These are phyloP conservation scores for Spea bombifrons DNA, from an alignment of 2,113 vertebrate species.

Conservation along the genomic window DNA sequence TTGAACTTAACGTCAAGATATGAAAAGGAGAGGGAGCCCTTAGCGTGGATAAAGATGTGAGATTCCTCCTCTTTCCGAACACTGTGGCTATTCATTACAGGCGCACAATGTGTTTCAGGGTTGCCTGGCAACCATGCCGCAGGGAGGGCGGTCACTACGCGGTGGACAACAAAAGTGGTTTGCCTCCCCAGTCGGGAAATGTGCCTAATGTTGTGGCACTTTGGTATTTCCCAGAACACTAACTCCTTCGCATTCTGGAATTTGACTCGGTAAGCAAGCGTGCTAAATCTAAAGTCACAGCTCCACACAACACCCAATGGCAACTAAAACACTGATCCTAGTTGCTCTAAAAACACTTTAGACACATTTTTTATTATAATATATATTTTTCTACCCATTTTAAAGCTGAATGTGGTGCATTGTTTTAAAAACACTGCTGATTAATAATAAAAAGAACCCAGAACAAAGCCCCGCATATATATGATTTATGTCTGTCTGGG, in stretches of 20 bases:
- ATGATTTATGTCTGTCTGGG: conserved; percentile 24
- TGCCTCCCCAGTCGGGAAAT: background rate
- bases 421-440: background rate
- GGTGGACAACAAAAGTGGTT: conserved; percentile 5
- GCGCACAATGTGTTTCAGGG: conserved; percentile 4
- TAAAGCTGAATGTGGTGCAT: background rate
- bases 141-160: conserved; percentile 14
- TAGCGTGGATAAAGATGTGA: background rate
- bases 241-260: too few species aligned
- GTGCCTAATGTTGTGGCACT: conserved; percentile 14
- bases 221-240: conserved; percentile 23
- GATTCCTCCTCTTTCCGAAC: conserved; percentile 20
- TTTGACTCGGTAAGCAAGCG: too few species aligned
- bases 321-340: too few species aligned
- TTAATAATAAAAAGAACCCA: conserved; percentile 8
- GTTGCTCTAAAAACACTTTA: too few species aligned
- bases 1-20: background rate
- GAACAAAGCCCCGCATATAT: conserved; percentile 24
- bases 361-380: background rate
- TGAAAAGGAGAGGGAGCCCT: background rate
- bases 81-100: conserved; percentile 28
- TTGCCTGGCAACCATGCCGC: conserved; percentile 26
- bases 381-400: background rate
- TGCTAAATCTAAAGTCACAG: too few species aligned
- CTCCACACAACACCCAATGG: too few species aligned